Evolutionary conservation across 2,888 invertebrate species (phyloP).

Genomic region (Drosophila koepferae): DNA sequence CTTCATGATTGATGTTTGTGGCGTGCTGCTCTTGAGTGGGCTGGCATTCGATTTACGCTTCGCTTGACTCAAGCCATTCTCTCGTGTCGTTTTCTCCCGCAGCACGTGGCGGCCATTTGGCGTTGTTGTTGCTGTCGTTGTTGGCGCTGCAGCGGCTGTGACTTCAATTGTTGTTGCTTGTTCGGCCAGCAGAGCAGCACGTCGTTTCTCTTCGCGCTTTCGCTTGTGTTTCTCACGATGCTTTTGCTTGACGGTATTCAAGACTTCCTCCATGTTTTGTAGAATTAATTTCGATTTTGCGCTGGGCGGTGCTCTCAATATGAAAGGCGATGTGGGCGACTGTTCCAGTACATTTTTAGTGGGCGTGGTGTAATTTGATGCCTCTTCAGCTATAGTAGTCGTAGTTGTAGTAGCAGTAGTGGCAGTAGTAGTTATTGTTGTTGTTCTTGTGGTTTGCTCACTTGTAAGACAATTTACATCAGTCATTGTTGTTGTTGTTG

Average conservation of each 20-base stretch:
- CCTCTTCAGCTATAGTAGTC: slow-evolving; percentile 8
- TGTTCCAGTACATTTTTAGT: slow-evolving; percentile 52
- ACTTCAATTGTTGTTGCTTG: slow-evolving; percentile 26
- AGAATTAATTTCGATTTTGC: slow-evolving; percentile 82
- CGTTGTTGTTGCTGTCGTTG: slow-evolving; percentile 26
- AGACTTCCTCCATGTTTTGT: slow-evolving; percentile 85
- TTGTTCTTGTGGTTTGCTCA: slow-evolving; percentile 54
- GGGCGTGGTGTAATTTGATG: slow-evolving; percentile 42
- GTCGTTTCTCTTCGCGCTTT: slow-evolving; percentile 81
- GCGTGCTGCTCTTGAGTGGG: slow-evolving; percentile 62
- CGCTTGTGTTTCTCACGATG: slow-evolving; percentile 83
- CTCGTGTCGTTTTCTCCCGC: slow-evolving; percentile 71
- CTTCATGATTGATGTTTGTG: slow-evolving; percentile 45
- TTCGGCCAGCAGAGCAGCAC: slow-evolving; percentile 72
- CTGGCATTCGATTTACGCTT: slow-evolving; percentile 50
- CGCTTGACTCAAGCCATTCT: slow-evolving; percentile 57
- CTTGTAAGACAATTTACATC: slow-evolving; percentile 78
- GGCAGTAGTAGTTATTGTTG: slow-evolving; percentile 19
- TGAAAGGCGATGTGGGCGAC: slow-evolving; percentile 72
- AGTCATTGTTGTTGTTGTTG: slow-evolving; percentile 64
- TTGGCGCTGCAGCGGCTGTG: neutral
- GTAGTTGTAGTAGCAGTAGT: slow-evolving; percentile 7
- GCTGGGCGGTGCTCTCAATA: slow-evolving; percentile 79
- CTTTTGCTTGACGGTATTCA: slow-evolving; percentile 84
- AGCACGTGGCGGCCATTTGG: slow-evolving; percentile 54